phyloP scores from a whole-genome alignment of 2,797 vertebrate genomes.

The Phrynocephalus guinanensis region DNA sequence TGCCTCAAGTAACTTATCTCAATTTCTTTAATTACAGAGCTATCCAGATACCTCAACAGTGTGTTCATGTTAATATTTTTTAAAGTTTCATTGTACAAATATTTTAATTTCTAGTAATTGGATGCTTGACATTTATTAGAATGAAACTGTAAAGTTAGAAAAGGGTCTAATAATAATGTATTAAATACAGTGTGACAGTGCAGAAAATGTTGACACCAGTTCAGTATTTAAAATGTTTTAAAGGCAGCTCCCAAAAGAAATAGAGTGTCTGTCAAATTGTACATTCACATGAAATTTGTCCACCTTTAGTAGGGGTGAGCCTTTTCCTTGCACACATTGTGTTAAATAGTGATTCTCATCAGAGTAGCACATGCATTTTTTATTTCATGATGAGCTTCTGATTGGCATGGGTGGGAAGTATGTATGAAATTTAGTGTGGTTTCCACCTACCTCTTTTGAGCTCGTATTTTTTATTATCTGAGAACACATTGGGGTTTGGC shows the following conservation, averaged over 20 bases:
- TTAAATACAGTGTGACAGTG: slow-evolving; percentile 43
- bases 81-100: slow-evolving; percentile 58
- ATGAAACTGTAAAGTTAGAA: slow-evolving; percentile 42
- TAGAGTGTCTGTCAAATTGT: slow-evolving; percentile 2
- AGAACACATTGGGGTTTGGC: neutral
- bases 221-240: slow-evolving; percentile 23
- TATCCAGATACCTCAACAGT: slow-evolving; percentile 41
- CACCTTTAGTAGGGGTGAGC: neutral
- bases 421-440: neutral
- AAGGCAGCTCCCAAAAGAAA: slow-evolving; percentile 6
- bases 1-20: slow-evolving; percentile 57
- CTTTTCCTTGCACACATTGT: neutral
- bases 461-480: neutral
- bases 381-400: neutral
- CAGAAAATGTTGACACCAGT: slow-evolving; percentile 1
- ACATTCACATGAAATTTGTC: neutral
- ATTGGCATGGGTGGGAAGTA: neutral
- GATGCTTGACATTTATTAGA: slow-evolving; percentile 58
- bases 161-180: slow-evolving; percentile 51
- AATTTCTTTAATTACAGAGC: slow-evolving; percentile 39
- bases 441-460: neutral
- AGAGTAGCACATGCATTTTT: neutral
- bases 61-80: slow-evolving; percentile 51
- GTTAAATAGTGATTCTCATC: neutral
- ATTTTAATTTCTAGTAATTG: slow-evolving; percentile 64